phyloP scores from a whole-genome alignment of 1,140 invertebrate genomes.

The Achroia grisella region DNA sequence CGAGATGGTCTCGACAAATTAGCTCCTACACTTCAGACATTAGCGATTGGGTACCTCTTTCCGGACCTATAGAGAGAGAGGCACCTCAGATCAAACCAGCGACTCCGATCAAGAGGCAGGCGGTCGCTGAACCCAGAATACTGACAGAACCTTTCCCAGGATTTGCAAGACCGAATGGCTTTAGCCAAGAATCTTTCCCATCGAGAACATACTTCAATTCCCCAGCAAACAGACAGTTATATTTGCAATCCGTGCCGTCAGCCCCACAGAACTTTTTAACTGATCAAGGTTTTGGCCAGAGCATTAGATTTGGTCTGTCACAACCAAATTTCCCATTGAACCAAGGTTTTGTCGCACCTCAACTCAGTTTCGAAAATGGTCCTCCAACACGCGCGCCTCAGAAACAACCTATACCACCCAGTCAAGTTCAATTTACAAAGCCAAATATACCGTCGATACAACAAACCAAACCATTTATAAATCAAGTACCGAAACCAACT shows the following conservation, averaged over 20 bases:
- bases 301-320: conserved; percentile 46
- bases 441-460: conserved; percentile 23
- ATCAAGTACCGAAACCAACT: conserved; percentile 25
- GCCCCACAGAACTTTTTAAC: conserved; percentile 54
- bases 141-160: conserved; percentile 69
- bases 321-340: conserved; percentile 54
- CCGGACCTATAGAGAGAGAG: conserved; percentile 38
- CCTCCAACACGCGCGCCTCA: conserved; percentile 35
- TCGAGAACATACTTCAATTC: conserved; percentile 41
- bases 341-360: conserved; percentile 55
- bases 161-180: conserved; percentile 49
- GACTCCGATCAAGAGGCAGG: conserved; percentile 47
- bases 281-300: conserved; percentile 59
- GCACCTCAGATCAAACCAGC: conserved; percentile 14
- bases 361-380: conserved; percentile 37
- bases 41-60: conserved; percentile 60
- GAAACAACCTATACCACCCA: conserved; percentile 16
- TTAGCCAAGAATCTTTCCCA: conserved; percentile 49
- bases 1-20: conserved; percentile 70
- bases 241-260: conserved; percentile 56
- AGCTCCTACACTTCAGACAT: conserved; percentile 62
- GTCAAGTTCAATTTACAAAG: conserved; percentile 44
- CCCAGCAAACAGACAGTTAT: conserved; percentile 53
- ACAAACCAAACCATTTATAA: conserved; percentile 34
- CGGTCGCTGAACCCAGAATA: conserved; percentile 67